Evolutionary conservation across 2,888 invertebrate genomes (phyloP), one percentile per base, ranked within the genome.

Genomic region (Calameuta idolon): DNA sequence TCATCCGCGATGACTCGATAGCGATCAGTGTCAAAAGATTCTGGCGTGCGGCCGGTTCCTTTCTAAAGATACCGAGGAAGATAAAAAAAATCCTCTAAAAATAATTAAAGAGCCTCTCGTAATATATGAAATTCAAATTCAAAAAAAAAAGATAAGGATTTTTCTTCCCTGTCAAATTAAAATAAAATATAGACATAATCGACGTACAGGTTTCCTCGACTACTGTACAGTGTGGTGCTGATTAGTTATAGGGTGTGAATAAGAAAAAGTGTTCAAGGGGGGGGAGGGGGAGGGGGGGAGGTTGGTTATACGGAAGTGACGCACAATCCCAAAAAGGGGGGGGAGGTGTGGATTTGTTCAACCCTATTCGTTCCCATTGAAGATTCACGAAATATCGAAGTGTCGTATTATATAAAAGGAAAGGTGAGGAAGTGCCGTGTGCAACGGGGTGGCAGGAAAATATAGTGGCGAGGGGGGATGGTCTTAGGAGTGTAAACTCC

Each of bases 401-500:
- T 55, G 55, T 23, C 23, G 55, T 37, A 55, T 23, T 55, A 55
- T 9, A 55, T 23, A 23, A 2, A 15, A 5, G 55, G 9, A 23
- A 55, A 23, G 55, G 55, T 55, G 55, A 55, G 55, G 23, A 23
- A 55, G 55, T 55, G 23, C 55, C 3, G 55, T 55, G 55, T 9
- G 55, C 30, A 12, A 34, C 31, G 71, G 34, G 71, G 71, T 34
- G 0, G 34, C 12, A 23, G 12, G 0, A 71, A 71, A 34, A 55
- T 55, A 23, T 55, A 55, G 71, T 12, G 31, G 31, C 9, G 33
- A 71, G 92, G 68, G 92, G 92, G 69, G 92, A 92, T 92, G 92
- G 92, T 92, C 92, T 90, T 92, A 92, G 83, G 85, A 88, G 88
- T 90, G 89, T 88, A 88, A 85, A 85, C 85, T 81, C 85, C 68